Percentiles rank a stretch among this genome's conserved stretches.
Evolutionary conservation across 1,140 invertebrate species (phyloP).

Genomic region (Ganaspis sp.): DNA sequence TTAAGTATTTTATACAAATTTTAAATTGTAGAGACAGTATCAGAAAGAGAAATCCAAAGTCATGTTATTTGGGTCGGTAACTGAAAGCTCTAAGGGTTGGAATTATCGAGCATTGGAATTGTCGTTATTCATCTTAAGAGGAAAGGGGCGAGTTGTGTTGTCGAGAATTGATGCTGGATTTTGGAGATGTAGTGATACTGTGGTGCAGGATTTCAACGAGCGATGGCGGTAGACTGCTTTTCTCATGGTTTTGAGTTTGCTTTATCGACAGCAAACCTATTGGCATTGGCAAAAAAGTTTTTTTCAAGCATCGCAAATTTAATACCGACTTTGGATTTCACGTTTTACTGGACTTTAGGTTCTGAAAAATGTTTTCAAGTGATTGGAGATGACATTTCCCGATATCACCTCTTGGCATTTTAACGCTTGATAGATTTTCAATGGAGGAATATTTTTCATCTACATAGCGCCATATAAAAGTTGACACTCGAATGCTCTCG

Average conservation of each 20-base stretch:
- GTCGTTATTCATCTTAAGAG: not conserved
- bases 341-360: not conserved
- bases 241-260: slow-evolving; percentile 7
- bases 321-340: not conserved
- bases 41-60: no score
- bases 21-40: no score
- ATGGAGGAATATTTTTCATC: not conserved
- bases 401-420: not conserved
- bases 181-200: not conserved
- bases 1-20: no score
- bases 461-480: not conserved
- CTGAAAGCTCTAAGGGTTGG: slow-evolving; percentile 29
- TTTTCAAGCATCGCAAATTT: not conserved
- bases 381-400: not conserved
- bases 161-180: slow-evolving; percentile 5
- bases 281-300: slow-evolving; percentile 29
- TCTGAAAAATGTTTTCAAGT: not conserved
- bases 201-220: slow-evolving; percentile 42
- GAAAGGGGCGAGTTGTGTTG: slow-evolving; percentile 9
- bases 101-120: slow-evolving; percentile 37
- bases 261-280: not conserved
- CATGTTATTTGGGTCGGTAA: slow-evolving; percentile 7
- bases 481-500: not conserved
- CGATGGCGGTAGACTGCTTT: slow-evolving; percentile 47
- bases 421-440: not conserved